phyloP scores from a whole-genome alignment of 2,113 vertebrate genomes.

The Psilopsiagon aymara region DNA sequence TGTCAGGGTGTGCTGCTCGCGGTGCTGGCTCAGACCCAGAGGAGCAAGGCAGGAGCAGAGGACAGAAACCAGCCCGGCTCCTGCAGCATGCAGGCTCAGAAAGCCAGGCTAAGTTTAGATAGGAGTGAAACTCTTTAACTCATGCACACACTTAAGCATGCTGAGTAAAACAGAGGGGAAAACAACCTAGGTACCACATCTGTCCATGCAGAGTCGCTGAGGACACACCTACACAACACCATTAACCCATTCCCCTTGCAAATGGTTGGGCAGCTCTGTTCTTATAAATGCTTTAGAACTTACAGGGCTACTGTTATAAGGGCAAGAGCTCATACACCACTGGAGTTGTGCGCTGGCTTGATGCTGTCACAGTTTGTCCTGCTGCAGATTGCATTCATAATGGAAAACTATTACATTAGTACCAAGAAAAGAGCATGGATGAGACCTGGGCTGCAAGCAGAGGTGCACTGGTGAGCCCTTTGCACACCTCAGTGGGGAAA shows the following conservation, averaged over 20 bases:
- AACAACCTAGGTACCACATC: not conserved
- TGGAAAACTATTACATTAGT: not conserved
- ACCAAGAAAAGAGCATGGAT: not conserved
- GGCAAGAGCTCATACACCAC: not conserved
- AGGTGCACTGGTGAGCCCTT: accelerated
- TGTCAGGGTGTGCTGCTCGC: not conserved
- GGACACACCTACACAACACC: accelerated
- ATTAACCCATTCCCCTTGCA: not conserved
- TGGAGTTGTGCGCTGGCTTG: not conserved
- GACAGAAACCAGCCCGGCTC: not conserved
- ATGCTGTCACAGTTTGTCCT: not conserved
- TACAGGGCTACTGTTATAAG: not conserved
- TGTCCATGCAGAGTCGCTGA: not conserved
- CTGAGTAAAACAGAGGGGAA: not conserved
- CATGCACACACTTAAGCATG: accelerated
- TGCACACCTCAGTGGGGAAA: not conserved
- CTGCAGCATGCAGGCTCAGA: not conserved
- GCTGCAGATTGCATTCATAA: not conserved
- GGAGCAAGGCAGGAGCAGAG: not conserved
- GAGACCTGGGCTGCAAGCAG: not conserved
- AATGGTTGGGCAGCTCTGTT: not conserved
- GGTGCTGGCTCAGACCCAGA: not conserved
- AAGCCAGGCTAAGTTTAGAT: not conserved
- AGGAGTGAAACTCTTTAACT: not conserved
- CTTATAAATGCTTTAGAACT: no score